Evolutionary conservation across 1,140 invertebrate species (phyloP).

Genomic region (Tetraneura akinire): DNA sequence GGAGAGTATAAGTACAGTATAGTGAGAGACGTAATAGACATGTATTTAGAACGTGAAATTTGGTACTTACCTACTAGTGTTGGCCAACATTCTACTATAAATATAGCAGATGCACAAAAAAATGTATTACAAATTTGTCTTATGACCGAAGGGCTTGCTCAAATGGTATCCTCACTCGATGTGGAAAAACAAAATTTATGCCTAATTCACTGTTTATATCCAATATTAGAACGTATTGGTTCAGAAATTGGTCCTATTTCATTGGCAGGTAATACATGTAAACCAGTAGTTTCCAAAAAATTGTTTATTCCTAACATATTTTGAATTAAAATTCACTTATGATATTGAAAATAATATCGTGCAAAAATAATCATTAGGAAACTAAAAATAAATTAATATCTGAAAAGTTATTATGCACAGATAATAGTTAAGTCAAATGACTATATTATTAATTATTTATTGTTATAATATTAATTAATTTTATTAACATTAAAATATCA

Average conservation of each 20-base stretch:
- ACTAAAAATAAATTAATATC: too few relatives aligned
- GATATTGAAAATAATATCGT: too few relatives aligned
- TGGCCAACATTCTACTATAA: constrained; percentile 48
- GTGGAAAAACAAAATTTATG: constrained; percentile 61
- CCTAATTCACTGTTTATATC: constrained; percentile 67
- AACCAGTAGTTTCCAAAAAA: too few relatives aligned
- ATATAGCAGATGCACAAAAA: constrained; percentile 62
- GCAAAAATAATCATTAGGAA: too few relatives aligned
- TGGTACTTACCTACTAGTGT: constrained; percentile 30
- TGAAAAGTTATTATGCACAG: too few relatives aligned
- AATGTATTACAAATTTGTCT: constrained; percentile 65
- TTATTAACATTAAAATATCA: too few relatives aligned
- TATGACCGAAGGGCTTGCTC: constrained; percentile 67
- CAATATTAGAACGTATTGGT: constrained; percentile 70
- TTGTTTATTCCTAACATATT: too few relatives aligned
- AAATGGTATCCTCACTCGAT: constrained; percentile 62
- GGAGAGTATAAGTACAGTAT: not conserved
- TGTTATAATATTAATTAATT: too few relatives aligned
- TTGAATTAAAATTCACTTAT: too few relatives aligned
- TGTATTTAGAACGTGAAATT: constrained; percentile 61
- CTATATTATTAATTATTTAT: too few relatives aligned
- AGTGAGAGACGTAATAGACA: constrained; percentile 35
- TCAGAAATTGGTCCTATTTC: constrained; percentile 48
- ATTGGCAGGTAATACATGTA: constrained; percentile 27
- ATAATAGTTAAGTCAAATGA: too few relatives aligned